These are phyloP conservation scores for Sebastes hubbsi DNA, from an alignment of 2,797 vertebrate genomes.

Conservation along the genomic window DNA sequence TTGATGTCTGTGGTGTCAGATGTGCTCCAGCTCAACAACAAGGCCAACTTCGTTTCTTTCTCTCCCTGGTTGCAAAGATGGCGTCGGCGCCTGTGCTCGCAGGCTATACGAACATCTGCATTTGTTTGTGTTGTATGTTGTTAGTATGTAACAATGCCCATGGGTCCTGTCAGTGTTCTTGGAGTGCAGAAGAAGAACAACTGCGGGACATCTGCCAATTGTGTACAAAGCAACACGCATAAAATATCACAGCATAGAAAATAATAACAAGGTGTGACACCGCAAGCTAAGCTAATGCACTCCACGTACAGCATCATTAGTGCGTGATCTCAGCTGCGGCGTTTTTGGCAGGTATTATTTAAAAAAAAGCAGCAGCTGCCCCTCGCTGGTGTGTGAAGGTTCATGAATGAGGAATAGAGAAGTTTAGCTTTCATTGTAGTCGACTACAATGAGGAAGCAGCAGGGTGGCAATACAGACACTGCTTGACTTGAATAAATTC, in stretches of 20 bases:
- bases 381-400: slow-evolving; percentile 57
- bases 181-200: background rate
- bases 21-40: slow-evolving; percentile 43
- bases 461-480: slow-evolving; percentile 35
- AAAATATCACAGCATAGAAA: slow-evolving; percentile 7
- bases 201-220: slow-evolving; percentile 6
- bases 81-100: background rate
- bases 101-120: background rate
- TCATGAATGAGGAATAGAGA: slow-evolving; percentile 52
- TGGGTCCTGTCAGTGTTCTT: slow-evolving; percentile 9
- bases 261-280: slow-evolving; percentile 35
- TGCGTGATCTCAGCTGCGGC: slow-evolving; percentile 43
- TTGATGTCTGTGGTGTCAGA: slow-evolving; percentile 62
- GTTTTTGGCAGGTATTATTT: slow-evolving; percentile 62
- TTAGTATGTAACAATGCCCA: background rate
- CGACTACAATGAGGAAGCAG: slow-evolving; percentile 55
- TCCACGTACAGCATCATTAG: slow-evolving; percentile 33
- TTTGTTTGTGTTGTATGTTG: slow-evolving; percentile 6
- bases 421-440: slow-evolving; percentile 58
- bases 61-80: background rate
- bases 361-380: slow-evolving; percentile 49
- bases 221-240: slow-evolving; percentile 9
- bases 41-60: background rate
- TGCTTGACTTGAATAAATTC: slow-evolving; percentile 54
- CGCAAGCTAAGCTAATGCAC: slow-evolving; percentile 24